Base-by-base conservation (phyloP, 2,113 vertebrate species). In the Piprites chloris region DNA sequence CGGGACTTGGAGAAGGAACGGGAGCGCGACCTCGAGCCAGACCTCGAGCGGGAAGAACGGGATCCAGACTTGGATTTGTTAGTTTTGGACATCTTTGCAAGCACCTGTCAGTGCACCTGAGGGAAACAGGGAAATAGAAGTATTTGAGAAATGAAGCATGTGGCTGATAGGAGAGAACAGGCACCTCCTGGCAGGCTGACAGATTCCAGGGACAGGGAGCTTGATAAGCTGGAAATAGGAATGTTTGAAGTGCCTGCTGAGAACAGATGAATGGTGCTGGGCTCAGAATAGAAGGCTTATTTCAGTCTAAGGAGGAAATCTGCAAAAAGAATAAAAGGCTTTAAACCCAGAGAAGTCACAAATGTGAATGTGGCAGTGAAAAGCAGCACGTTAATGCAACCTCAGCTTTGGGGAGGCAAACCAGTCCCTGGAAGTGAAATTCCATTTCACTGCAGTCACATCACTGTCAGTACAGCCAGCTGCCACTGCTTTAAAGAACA, bases 1-100 rank as follows among this genome's bases (percentile, higher is more conserved):
- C 98, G 98, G 53, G 99, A 99, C 14, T 98, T 98, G 8, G 99
- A 99, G 90, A 98, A 98, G n/a, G 99, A 99, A 2, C 98, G 98
- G 50, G 99, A 99, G 22, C 99, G 99, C 2, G 99, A 99, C 15
- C 98, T 97, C 7, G 99, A 99, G 4, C 98, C 98, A 1, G 99
- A 99, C 94, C 98, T 98, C 85, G 99, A 98, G 11, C 98, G 98
- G 5, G 99, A 99, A 9, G 98, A 98, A 24, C 97, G 98, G 76
- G 99, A 99, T 14, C 98, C 98, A 71, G 99, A 99, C 88, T 99
- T 99, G 9, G 99, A 99, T 84, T 98, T 99, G 56, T 98, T 98
- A 18, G 98, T 98, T 97, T 99, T 99, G 75, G 99, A 99, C 99
- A 99, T 99, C 97, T 97, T 93, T 96, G 96, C 95, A 96, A 92